Percentiles rank a stretch among this genome's conserved stretches.
Evolutionary conservation across 2,113 vertebrate species (phyloP).

Genomic region (Acanthisitta chloris): DNA sequence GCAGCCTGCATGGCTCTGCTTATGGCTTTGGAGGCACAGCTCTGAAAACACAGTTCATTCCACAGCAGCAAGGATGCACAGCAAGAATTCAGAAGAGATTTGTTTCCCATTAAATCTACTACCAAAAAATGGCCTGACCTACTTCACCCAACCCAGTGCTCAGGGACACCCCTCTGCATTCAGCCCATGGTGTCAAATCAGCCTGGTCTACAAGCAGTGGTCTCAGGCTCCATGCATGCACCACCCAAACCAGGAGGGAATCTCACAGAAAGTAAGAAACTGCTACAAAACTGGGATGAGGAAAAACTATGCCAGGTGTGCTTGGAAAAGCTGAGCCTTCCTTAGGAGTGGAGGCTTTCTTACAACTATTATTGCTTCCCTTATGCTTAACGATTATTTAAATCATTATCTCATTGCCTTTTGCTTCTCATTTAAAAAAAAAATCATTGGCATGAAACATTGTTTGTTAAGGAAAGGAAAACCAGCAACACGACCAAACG

Average conservation of each 20-base stretch:
- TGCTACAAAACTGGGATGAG: neutral
- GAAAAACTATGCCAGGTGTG: neutral
- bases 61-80: neutral
- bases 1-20: neutral
- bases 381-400: neutral
- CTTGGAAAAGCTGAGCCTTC: neutral
- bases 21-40: neutral
- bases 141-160: neutral
- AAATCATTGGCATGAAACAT: neutral
- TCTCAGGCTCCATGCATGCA: neutral
- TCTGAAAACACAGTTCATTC: slow-evolving; percentile 9
- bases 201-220: neutral
- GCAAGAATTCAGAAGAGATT: neutral
- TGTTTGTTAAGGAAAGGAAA: neutral
- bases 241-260: neutral
- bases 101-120: neutral
- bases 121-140: neutral
- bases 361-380: neutral
- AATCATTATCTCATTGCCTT: neutral
- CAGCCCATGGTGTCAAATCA: neutral
- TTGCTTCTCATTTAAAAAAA: neutral
- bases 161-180: neutral
- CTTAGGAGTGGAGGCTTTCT: neutral
- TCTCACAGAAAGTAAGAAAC: neutral
- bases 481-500: neutral